Evolutionary conservation across 2,797 vertebrate genomes (phyloP), one percentile per base, ranked within the genome.

Genomic region (Neostethus bicornis): DNA sequence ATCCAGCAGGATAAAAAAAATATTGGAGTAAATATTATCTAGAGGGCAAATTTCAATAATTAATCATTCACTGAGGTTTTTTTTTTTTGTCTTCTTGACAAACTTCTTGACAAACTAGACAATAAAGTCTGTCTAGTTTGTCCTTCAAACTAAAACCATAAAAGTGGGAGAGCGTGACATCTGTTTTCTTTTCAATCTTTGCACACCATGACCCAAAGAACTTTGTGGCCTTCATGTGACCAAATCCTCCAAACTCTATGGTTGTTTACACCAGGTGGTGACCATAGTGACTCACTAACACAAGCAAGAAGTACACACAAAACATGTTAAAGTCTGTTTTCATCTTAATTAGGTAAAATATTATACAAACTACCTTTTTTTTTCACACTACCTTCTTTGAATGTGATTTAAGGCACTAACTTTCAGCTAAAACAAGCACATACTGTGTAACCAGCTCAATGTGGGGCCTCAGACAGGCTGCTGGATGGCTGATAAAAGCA

Each of bases 161-260:
- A 11, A 69, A 60, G 28, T n/a, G 2, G 5, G 19, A 31, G 43
- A 82, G 80, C 82, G 70, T 45, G 52, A 37, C 1, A 38, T 79
- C 63, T 0, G n/a, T n/a, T 23, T 1, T 0, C 0, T 0, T 0
- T 3, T 16, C 4, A 1, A 12, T 66, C 62, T 65, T 17, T 65
- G 55, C 8, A 6, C 24, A 25, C 6, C 10, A 3, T 29, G 3
- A 2, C 9, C 29, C 1, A 11, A 29, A 29, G 28, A 29, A 28
- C 28, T 29, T 29, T 11, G 28, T 3, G 9, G 28, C 9, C 28
- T 11, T 29, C 9, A 29, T 29, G 28, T 11, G 10, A 29, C 28
- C 28, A 29, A 29, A 34, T 20, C 16, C 9, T 12, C 39, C 10
- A 42, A 21, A 21, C n/a, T 20, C 9, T 42, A 21, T 14, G 20